These are phyloP conservation scores for Drosophila cardini DNA, from an alignment of 1,140 invertebrate genomes.

Conservation along the genomic window DNA sequence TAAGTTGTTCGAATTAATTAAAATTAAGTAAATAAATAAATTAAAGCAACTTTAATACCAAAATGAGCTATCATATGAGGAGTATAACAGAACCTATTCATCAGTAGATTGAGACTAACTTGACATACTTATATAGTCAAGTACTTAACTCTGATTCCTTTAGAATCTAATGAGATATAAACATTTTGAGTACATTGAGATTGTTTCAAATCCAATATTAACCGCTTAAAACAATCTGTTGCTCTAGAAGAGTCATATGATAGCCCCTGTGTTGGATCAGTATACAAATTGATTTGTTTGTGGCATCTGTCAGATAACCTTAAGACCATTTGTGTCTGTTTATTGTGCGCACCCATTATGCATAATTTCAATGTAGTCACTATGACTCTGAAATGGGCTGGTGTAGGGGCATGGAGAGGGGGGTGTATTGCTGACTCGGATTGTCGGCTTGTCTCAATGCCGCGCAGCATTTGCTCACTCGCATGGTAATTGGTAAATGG, in stretches of 20 bases:
- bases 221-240: neutral
- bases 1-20: too few relatives aligned
- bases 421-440: constrained; percentile 10
- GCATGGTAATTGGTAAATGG: constrained; percentile 48
- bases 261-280: constrained; percentile 21
- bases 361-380: constrained; percentile 57
- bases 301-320: constrained; percentile 37
- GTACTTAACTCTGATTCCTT: neutral
- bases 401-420: neutral
- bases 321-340: constrained; percentile 44
- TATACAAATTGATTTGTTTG: constrained; percentile 66
- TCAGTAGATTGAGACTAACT: too few relatives aligned
- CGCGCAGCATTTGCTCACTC: constrained; percentile 42
- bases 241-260: constrained; percentile 47
- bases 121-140: neutral
- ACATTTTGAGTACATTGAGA: neutral
- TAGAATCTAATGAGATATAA: neutral
- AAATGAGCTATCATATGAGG: too few relatives aligned
- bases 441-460: constrained; percentile 37
- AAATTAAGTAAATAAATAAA: too few relatives aligned
- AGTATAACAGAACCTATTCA: too few relatives aligned
- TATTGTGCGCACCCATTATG: constrained; percentile 61
- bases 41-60: too few relatives aligned
- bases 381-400: neutral
- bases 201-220: constrained; percentile 5